Percentiles rank a stretch among this genome's conserved stretches.
These are phyloP conservation scores for Brachionus rubens DNA, from an alignment of 1,140 invertebrate species.

Conservation along the genomic window DNA sequence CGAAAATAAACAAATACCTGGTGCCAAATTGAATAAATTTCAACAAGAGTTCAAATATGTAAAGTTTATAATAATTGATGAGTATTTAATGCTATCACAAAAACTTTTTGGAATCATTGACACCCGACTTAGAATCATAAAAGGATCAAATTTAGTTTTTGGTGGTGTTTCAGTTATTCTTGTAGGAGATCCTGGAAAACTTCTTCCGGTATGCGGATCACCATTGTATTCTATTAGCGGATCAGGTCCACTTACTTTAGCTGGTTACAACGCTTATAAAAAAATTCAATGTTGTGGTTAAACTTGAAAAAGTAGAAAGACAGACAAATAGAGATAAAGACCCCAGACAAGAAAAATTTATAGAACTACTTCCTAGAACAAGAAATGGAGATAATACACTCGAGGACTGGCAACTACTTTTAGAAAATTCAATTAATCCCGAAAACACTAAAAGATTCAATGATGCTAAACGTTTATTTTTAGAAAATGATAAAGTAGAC, in stretches of 20 bases:
- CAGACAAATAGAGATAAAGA: neutral
- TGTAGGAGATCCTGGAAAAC: neutral
- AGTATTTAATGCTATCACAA: neutral
- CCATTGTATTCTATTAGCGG: neutral
- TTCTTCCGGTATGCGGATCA: neutral
- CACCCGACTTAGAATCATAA: neutral
- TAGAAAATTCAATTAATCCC: too few species aligned
- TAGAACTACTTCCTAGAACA: neutral
- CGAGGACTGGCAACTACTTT: neutral
- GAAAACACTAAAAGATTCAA: too few species aligned
- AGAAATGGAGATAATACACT: neutral
- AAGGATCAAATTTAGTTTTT: neutral
- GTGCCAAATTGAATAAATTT: too few species aligned
- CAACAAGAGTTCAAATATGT: too few species aligned
- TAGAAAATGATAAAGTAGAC: too few species aligned
- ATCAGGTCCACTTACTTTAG: neutral
- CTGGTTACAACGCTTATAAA: neutral
- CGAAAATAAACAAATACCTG: too few species aligned
- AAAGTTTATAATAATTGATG: too few species aligned
- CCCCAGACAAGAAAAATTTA: conserved; percentile 1
- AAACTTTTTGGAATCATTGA: neutral
- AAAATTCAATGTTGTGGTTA: neutral
- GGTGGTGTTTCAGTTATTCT: neutral
- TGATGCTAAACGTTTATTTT: too few species aligned
- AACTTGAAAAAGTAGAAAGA: neutral